Conservation (phyloP, 2,888 invertebrate species). For the Sphaerophoria rueppellii region DNA sequence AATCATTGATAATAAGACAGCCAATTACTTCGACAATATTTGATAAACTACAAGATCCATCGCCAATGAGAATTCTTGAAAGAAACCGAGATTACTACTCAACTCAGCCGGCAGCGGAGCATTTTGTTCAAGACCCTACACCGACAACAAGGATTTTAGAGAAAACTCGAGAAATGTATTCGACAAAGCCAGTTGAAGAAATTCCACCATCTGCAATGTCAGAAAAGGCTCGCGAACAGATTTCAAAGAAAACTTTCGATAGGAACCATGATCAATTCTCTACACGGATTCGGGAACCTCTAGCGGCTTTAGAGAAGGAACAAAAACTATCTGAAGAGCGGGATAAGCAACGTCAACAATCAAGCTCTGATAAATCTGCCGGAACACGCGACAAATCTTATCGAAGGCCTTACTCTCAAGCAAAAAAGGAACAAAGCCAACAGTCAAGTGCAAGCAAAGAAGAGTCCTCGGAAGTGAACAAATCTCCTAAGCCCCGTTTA, state of each 20-base stretch:
- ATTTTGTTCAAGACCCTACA: conserved; percentile 69
- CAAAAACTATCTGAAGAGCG: conserved; percentile 77
- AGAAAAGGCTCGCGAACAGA: conserved; percentile 20
- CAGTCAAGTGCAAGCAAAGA: conserved; percentile 74
- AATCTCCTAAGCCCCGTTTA: conserved; percentile 10
- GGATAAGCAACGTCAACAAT: conserved; percentile 76
- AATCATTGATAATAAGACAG: conserved; percentile 54
- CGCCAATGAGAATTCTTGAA: conserved; percentile 46
- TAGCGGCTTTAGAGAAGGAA: conserved; percentile 80
- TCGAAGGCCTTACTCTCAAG: conserved; percentile 80
- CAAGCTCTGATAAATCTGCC: conserved; percentile 68
- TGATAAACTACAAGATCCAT: conserved; percentile 73
- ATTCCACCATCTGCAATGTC: not conserved
- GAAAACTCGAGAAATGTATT: conserved; percentile 40
- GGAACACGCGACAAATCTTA: conserved; percentile 79
- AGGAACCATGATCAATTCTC: conserved; percentile 17
- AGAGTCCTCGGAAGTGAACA: conserved; percentile 19
- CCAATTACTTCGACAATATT: conserved; percentile 65
- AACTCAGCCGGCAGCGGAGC: conserved; percentile 12
- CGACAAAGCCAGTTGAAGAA: conserved; percentile 22
- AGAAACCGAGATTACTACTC: conserved; percentile 40
- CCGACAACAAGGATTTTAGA: conserved; percentile 42
- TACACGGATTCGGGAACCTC: conserved; percentile 76
- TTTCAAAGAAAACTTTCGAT: conserved; percentile 1
- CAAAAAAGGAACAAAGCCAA: conserved; percentile 76